Percentiles rank a stretch among this genome's conserved stretches.
Evolutionary conservation across 2,113 vertebrate genomes (phyloP).

Genomic region (Halcyon malimbica): DNA sequence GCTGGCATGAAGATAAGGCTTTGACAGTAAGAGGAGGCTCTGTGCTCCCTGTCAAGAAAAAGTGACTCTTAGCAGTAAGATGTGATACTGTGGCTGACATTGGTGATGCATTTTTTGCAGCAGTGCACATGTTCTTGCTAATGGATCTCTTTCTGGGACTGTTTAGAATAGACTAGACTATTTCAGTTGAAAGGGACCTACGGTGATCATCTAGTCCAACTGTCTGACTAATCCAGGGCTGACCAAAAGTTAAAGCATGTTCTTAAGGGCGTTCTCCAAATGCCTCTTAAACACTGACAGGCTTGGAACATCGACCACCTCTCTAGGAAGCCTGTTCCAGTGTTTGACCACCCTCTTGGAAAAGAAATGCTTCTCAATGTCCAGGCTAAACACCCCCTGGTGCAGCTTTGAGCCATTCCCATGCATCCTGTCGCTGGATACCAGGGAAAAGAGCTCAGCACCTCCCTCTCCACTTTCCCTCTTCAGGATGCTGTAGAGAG

Average conservation of each 20-base stretch:
- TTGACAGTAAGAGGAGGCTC: neutral
- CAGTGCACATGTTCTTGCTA: neutral
- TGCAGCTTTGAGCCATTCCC: neutral
- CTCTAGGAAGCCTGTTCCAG: neutral
- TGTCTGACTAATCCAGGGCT: neutral
- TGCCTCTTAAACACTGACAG: neutral
- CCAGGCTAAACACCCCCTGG: neutral
- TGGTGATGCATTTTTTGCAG: neutral
- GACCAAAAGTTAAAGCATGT: neutral
- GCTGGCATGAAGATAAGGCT: neutral
- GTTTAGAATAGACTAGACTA: neutral
- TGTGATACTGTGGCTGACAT: neutral
- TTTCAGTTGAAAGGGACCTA: neutral
- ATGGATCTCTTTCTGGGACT: neutral
- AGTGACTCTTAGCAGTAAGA: neutral
- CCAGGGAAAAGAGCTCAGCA: neutral
- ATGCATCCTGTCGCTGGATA: neutral
- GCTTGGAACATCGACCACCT: neutral
- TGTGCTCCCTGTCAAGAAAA: neutral
- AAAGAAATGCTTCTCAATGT: neutral
- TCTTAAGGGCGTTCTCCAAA: neutral
- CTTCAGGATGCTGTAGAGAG: neutral
- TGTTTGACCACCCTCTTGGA: neutral
- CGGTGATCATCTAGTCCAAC: neutral
- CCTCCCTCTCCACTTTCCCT: neutral